Base-by-base conservation (phyloP, 2,888 invertebrate genomes). In the Hypomecis atomaria region DNA sequence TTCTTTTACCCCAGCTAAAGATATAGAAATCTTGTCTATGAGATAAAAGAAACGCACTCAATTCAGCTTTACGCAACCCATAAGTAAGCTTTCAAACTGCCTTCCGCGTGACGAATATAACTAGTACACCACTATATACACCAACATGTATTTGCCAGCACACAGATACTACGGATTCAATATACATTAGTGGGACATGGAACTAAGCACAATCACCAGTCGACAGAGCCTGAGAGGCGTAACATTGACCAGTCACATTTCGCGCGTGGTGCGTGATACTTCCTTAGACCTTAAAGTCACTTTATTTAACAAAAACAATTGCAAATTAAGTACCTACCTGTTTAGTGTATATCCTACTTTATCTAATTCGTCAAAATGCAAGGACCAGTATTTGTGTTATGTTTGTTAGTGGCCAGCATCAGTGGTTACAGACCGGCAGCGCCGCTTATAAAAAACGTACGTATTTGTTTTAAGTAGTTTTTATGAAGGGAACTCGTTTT, bases 401-500 rank as follows among this genome's bases (percentile, higher is more conserved):
- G 37, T 43, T 4, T 53, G 36, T 44, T 53, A 33, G 38, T 75
- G 33, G 69, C 69, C 6, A 61, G 66, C 33, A 69, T 78, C 60
- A 72, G 70, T 13, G 82, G 80, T 0, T 83, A 75, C 59, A 80
- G 79, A 64, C 63, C 82, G 2, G 72, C 78, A 6, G 77, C 84
- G 10, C 90, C 90, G 40, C 76, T 91, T 7, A 90, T 91, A 71
- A 90, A 86, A 77, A 89, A 85, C 69, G 90, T 90, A 79, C 88
- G 89, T 88, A 52, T 9, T 5, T 5, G 44, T 55, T 37, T n/a
- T 47, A 45, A 38, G 4, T 52, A 9, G 8, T 23, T 9, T 45
- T 6, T 11, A 5, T 6, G 2, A 38, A 10, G 6, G 11, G 40
- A 52, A 52, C 52, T 42, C 23, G 52, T 52, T 52, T 52, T 33